Base-by-base conservation (phyloP, 2,113 vertebrate genomes). In the Tetraodon nigroviridis region DNA sequence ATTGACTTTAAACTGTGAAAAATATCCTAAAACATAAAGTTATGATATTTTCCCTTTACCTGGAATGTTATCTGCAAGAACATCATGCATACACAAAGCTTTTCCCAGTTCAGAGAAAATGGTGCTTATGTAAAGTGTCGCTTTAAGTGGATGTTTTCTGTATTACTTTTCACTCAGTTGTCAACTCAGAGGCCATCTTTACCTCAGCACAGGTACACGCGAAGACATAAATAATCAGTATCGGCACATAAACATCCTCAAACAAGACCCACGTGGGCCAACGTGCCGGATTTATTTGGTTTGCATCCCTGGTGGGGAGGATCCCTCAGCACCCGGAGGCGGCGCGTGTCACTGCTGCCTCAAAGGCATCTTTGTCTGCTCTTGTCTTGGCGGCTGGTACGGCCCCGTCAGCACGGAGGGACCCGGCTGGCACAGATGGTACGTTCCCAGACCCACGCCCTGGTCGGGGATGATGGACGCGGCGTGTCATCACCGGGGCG, bases 391-490 rank as follows among this genome's bases (percentile, higher is more conserved):
- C 47, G 32, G 53, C 32, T 37, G 32, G 32, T 37, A 37, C 62
- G 41, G 10, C 53, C 37, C 24, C 29, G 32, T 42, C 54, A 63
- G 12, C 44, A 11, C 19, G 51, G 32, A 64, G 57, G 58, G 44
- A 47, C 7, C 48, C 27, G 55, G 61, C 54, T 45, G 56, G 70
- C 52, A 69, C 59, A 54, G 75, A 81, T 27, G 60, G 42, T 6
- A 52, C 12, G 64, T 21, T 62, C 45, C 54, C 69, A 11, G 19
- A 69, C 78, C 82, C 82, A 84, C 80, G 83, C 75, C 61, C 54
- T 13, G 1, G 61, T 53, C 50, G 41, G 80, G 77, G 88, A 80
- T 89, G 87, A 90, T 76, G 58, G 89, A 88, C 80, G 72, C 16
- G 50, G 66, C 42, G 54, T 86, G 81, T 89, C 85, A 86, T 70